Base-by-base conservation (phyloP, 1,140 invertebrate species). In the Lucilia sericata region DNA sequence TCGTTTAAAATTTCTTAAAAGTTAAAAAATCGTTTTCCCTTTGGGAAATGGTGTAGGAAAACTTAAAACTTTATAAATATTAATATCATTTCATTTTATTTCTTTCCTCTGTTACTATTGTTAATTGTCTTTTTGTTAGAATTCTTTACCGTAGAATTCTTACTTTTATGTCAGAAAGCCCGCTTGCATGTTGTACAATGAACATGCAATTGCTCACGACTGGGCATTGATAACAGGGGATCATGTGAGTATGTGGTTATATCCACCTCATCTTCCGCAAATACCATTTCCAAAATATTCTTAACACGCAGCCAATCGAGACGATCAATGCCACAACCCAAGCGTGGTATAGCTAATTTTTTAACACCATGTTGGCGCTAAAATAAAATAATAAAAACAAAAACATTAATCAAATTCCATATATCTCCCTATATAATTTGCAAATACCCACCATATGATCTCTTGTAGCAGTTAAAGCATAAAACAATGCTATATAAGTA, bases 261-360 rank as follows among this genome's bases (percentile, higher is more conserved):
- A 25, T 93, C 88, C 42, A 93, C 88, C n/a, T 87, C 88, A 75
- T 90, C 87, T 42, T 92, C 88, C 65, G 85, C 82, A 86, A 94
- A 94, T 0, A 93, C 88, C 85, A 92, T 89, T 84, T 92, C 90
- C 30, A 95, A 85, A 82, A 93, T 88, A 5, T 87, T 86, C 83
- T 91, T 91, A 0, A 95, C 94, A 65, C 91, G 89, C 12, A 88
- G 80, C 94, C 94, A 95, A 85, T 94, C 89, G 25, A 95, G 85
- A n/a, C 91, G 86, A 88, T 95, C 94, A 9, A 95, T 89, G 55
- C 94, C 94, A 89, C 94, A 94, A 5, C 94, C 94, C 83, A 95
- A 93, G 82, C 90, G 87, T 12, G 94, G 94, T 87, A 95, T 94
- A 8, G 93, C 93, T 74, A 95, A 84, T 82, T 92, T 91, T 30